phyloP scores from a whole-genome alignment of 2,797 vertebrate species.

The Gymnopithys bicolor region DNA sequence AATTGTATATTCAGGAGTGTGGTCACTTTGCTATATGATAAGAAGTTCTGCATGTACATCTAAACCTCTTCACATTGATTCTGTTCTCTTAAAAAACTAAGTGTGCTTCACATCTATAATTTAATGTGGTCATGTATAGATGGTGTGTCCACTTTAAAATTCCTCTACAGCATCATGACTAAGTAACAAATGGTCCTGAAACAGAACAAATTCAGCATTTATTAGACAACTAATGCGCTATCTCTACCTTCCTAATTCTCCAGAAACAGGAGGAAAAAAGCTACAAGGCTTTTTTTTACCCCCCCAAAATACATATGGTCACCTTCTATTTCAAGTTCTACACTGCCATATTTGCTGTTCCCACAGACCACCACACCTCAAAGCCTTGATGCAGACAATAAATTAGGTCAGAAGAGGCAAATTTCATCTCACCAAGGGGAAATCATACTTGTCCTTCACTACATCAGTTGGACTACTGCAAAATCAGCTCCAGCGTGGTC shows the following conservation, averaged over 20 bases:
- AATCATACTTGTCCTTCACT: neutral
- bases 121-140: neutral
- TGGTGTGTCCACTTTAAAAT: neutral
- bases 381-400: neutral
- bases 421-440: neutral
- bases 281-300: rapidly evolving
- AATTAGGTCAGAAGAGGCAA: neutral
- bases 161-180: neutral
- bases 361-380: neutral
- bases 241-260: neutral
- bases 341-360: neutral
- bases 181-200: neutral
- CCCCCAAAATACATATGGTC: neutral
- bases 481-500: neutral
- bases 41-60: neutral
- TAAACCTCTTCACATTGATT: neutral
- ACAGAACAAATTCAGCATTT: neutral
- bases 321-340: neutral
- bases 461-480: neutral
- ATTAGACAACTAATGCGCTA: neutral
- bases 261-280: neutral
- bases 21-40: neutral
- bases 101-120: neutral
- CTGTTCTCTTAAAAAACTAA: neutral
- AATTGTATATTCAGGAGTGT: neutral